A percentile compares a stretch with the other conserved stretches of the same genome.
Evolutionary conservation across 2,113 vertebrate species (phyloP).

Genomic region (Eleginops maclovinus): DNA sequence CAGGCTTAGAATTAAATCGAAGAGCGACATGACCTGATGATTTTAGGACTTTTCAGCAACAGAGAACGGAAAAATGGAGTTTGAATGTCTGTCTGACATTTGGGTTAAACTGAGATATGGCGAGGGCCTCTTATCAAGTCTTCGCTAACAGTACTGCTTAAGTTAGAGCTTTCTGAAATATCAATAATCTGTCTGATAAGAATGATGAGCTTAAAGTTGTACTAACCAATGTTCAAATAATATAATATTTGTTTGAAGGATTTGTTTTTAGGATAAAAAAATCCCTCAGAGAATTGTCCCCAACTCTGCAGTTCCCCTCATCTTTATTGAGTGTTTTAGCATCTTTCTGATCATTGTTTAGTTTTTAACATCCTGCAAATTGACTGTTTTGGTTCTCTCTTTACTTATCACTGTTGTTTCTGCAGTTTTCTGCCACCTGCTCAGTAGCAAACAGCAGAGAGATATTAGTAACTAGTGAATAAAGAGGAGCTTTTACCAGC

Average conservation of each 20-base stretch:
- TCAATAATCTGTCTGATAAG: neutral
- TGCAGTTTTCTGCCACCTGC: neutral
- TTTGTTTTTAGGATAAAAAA: no score
- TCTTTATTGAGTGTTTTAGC: neutral
- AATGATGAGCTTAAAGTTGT: constrained; percentile 1
- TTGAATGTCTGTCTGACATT: neutral
- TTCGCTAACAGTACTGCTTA: neutral
- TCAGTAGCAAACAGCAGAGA: neutral
- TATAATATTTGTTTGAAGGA: neutral
- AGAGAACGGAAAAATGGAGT: neutral
- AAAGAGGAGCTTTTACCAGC: neutral
- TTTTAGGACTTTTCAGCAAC: constrained; percentile 20
- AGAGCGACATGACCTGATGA: constrained; percentile 2
- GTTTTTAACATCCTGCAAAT: neutral
- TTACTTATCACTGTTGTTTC: neutral
- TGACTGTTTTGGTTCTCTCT: neutral
- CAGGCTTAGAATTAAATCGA: constrained; percentile 2
- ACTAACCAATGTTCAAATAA: neutral
- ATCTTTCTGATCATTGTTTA: neutral
- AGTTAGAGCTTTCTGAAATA: neutral
- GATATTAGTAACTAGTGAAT: neutral
- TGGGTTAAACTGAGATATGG: neutral
- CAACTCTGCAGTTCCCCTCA: neutral
- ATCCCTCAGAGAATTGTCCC: neutral
- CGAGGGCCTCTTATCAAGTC: neutral